These are phyloP conservation scores for Felis chaus DNA, from an alignment of 2,113 vertebrate genomes.

Conservation along the genomic window DNA sequence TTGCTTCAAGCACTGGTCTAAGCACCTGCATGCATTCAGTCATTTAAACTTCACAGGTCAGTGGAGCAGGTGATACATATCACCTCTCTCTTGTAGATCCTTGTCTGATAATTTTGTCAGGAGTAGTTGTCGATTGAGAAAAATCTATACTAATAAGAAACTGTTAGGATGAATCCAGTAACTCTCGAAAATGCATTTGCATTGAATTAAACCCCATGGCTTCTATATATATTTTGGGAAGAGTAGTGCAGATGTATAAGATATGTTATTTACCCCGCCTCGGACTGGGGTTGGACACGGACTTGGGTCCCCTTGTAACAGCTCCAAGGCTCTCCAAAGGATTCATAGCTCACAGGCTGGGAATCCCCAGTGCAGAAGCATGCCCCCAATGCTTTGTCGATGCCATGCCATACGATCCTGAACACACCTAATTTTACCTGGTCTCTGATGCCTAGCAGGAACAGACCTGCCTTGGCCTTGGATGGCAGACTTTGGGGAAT, in stretches of 20 bases:
- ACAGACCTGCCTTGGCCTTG: not conserved
- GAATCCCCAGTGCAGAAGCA: not conserved
- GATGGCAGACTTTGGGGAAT: not conserved
- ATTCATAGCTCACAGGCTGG: not conserved
- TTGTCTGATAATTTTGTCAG: not conserved
- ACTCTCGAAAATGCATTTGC: not conserved
- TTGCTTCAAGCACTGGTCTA: not conserved
- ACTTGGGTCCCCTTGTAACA: not conserved
- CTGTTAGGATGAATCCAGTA: not conserved
- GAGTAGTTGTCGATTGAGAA: not conserved
- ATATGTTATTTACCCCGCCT: not conserved
- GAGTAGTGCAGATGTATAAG: too few relatives aligned
- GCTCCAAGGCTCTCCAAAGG: not conserved
- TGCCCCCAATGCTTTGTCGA: not conserved
- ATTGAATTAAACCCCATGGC: not conserved
- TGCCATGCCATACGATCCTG: accelerated
- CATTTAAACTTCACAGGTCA: not conserved
- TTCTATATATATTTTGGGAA: not conserved
- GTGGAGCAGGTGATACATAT: not conserved
- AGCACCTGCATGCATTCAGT: not conserved
- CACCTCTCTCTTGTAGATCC: not conserved
- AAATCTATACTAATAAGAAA: not conserved
- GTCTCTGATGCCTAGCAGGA: not conserved
- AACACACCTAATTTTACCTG: not conserved
- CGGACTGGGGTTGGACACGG: not conserved